Percentiles rank a stretch among this genome's conserved stretches.
These are phyloP conservation scores for Geotrupes spiniger DNA, from an alignment of 2,888 invertebrate genomes.

Conservation along the genomic window DNA sequence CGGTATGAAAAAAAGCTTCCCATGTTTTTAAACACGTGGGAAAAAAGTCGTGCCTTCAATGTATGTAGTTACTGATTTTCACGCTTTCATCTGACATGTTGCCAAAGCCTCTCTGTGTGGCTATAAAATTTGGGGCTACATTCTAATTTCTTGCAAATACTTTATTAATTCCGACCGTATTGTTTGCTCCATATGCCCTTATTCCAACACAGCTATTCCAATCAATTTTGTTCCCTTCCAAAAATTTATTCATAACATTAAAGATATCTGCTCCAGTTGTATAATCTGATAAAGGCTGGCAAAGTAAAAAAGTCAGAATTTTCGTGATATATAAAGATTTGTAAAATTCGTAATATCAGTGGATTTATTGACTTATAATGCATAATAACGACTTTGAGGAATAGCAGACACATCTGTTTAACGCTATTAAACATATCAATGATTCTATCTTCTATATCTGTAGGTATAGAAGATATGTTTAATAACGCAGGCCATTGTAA, in stretches of 20 bases:
- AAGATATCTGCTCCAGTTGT: constrained; percentile 22
- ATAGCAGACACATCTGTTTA: constrained; percentile 9
- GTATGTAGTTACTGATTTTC: constrained; percentile 9
- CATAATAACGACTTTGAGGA: constrained; percentile 17
- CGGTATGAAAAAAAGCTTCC: constrained; percentile 14
- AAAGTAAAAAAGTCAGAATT: constrained; percentile 18
- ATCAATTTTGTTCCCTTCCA: constrained; percentile 17
- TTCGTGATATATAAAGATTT: constrained; percentile 8
- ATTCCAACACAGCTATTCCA: constrained; percentile 1
- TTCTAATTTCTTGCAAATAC: background rate
- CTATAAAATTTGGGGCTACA: constrained; percentile 21
- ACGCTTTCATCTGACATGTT: constrained; percentile 20
- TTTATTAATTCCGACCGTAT: constrained; percentile 14
- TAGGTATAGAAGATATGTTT: too few relatives aligned
- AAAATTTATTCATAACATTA: constrained; percentile 17
- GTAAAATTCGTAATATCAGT: constrained; percentile 19
- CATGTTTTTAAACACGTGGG: constrained; percentile 22
- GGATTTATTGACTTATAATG: constrained; percentile 22
- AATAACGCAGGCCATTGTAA: too few relatives aligned
- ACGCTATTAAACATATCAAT: too few relatives aligned
- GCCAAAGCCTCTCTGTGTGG: constrained; percentile 24
- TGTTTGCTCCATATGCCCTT: constrained; percentile 23
- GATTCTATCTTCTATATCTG: too few relatives aligned
- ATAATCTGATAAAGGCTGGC: constrained; percentile 15
- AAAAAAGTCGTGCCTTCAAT: constrained; percentile 19